These are phyloP conservation scores for Baryphthengus martii DNA, from an alignment of 2,113 vertebrate genomes.

Conservation along the genomic window DNA sequence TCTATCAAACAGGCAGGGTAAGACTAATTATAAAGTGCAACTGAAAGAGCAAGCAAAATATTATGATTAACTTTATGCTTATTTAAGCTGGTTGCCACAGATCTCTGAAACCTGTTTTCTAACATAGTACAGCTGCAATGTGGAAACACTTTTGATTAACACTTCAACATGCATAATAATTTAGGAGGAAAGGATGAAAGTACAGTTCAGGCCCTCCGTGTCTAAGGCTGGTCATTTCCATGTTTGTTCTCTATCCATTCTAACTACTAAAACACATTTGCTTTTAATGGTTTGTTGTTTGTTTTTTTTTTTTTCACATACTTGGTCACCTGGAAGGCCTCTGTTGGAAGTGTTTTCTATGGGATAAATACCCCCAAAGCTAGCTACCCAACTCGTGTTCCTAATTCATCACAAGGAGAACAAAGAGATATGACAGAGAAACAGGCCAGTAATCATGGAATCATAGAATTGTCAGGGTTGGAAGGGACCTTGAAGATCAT, in stretches of 20 bases:
- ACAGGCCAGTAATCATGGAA: neutral
- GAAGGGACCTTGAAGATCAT: too few species aligned
- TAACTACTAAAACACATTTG: neutral
- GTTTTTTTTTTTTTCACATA: neutral
- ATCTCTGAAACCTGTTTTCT: neutral
- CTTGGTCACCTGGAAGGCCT: neutral
- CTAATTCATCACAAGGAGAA: neutral
- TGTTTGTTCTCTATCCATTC: neutral
- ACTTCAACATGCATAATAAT: neutral
- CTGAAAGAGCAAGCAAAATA: neutral
- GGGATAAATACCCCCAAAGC: neutral
- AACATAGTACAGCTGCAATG: neutral
- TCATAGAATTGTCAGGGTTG: too few species aligned
- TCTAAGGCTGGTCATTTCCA: neutral
- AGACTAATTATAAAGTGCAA: neutral
- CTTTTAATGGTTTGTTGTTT: neutral
- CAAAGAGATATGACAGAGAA: neutral
- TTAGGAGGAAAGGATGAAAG: neutral
- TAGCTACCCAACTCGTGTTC: neutral
- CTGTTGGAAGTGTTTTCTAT: neutral
- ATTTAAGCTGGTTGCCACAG: neutral
- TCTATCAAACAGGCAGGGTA: neutral
- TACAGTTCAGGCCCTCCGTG: neutral
- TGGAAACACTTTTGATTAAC: neutral
- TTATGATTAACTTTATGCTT: neutral